A percentile compares a stretch with the other conserved stretches of the same genome.
Evolutionary conservation across 2,797 vertebrate genomes (phyloP).

Genomic region (Bovichtus diacanthus): DNA sequence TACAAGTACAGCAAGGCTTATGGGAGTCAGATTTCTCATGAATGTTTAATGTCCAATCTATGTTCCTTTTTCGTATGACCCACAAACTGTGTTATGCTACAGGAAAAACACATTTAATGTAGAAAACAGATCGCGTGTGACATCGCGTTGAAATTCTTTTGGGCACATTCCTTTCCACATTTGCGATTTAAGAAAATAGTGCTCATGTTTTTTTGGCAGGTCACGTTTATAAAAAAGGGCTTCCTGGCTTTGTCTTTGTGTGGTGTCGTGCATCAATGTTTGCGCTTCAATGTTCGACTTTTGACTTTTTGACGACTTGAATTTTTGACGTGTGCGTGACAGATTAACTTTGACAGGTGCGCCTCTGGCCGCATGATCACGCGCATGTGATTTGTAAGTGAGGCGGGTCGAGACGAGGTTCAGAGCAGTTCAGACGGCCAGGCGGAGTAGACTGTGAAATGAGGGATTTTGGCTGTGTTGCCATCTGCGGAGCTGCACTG

Average conservation of each 20-base stretch:
- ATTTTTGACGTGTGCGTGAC: no score
- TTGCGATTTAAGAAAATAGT: background rate
- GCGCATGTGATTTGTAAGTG: background rate
- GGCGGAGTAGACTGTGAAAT: conserved; percentile 42
- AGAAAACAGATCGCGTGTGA: background rate
- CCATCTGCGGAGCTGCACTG: conserved; percentile 64
- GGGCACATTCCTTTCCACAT: background rate
- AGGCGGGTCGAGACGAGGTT: conserved; percentile 11
- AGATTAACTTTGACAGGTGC: no score
- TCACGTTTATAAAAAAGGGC: background rate
- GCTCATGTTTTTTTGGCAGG: background rate
- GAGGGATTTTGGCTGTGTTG: conserved; percentile 57
- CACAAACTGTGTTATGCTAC: background rate
- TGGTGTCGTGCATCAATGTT: background rate
- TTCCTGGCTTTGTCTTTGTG: background rate
- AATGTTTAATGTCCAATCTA: conserved; percentile 36
- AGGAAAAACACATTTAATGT: background rate
- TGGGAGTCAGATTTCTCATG: conserved; percentile 23
- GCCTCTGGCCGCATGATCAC: conserved; percentile 29
- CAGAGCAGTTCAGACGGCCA: conserved; percentile 22
- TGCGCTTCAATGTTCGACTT: background rate
- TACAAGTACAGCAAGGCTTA: background rate
- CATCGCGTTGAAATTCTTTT: no score
- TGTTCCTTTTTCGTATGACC: conserved; percentile 12
- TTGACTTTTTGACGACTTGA: no score